A percentile compares a stretch with the other conserved stretches of the same genome.
These are phyloP conservation scores for Pempheris klunzingeri DNA, from an alignment of 2,797 vertebrate species.

Conservation along the genomic window DNA sequence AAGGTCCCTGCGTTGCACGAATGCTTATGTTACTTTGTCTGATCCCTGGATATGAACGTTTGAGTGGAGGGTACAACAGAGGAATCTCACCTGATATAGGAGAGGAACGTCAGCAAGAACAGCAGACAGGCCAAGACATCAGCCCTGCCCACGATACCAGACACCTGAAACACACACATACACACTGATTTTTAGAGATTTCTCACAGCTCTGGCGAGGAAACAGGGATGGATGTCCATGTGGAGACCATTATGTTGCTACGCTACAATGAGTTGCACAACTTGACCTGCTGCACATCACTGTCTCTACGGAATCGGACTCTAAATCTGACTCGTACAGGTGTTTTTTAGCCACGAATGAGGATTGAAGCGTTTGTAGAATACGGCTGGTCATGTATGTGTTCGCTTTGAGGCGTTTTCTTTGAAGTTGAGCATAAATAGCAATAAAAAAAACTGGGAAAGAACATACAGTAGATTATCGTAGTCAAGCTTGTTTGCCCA, in stretches of 20 bases:
- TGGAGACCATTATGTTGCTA: slow-evolving; percentile 25
- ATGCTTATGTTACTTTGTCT: too few species aligned
- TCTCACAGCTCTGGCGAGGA: not conserved
- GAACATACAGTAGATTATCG: not conserved
- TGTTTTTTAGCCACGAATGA: slow-evolving; percentile 9
- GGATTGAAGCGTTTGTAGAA: not conserved
- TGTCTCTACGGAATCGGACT: not conserved
- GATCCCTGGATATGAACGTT: too few species aligned
- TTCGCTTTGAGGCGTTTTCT: not conserved
- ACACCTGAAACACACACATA: slow-evolving; percentile 86
- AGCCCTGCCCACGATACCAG: slow-evolving; percentile 96
- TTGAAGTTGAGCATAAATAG: not conserved
- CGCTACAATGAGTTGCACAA: slow-evolving; percentile 18
- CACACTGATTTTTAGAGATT: slow-evolving; percentile 15
- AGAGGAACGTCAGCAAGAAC: slow-evolving; percentile 95
- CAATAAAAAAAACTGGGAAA: not conserved
- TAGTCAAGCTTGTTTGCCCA: not conserved
- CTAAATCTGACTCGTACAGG: not conserved
- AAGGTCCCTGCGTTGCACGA: too few species aligned
- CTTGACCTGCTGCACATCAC: slow-evolving; percentile 5
- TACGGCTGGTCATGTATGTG: not conserved
- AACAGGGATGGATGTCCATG: slow-evolving; percentile 9
- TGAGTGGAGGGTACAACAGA: not conserved
- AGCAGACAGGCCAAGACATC: slow-evolving; percentile 94
- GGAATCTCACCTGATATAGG: slow-evolving; percentile 91